phyloP scores from a whole-genome alignment of 2,113 vertebrate species.

The Phainopepla nitens region DNA sequence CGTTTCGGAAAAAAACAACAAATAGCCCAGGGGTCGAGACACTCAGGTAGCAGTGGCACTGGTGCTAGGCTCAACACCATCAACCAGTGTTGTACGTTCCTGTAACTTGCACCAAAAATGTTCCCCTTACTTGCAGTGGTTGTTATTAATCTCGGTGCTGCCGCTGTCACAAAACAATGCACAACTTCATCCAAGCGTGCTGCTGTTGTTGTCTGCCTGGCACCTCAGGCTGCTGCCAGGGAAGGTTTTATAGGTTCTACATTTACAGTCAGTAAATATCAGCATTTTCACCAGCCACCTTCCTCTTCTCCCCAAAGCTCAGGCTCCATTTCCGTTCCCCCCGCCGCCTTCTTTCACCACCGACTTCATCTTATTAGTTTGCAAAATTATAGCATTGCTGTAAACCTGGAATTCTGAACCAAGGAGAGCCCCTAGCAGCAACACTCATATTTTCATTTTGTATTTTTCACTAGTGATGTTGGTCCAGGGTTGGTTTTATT shows the following conservation, averaged over 20 bases:
- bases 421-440: neutral
- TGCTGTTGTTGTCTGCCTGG: neutral
- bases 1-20: neutral
- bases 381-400: neutral
- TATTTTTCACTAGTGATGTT: neutral
- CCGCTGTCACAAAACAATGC: neutral
- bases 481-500: neutral
- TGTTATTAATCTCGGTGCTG: neutral
- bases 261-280: neutral
- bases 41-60: rapidly evolving
- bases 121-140: neutral
- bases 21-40: neutral
- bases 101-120: neutral
- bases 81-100: neutral
- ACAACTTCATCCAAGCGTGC: constrained; percentile 7
- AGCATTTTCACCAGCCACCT: neutral
- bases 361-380: neutral
- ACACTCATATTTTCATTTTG: neutral
- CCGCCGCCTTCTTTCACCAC: neutral
- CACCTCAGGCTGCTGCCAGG: neutral
- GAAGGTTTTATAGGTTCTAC: neutral
- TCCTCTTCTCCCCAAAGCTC: neutral
- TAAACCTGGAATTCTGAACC: neutral
- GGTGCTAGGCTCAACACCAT: neutral
- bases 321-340: neutral